Percentiles rank a stretch among this genome's conserved stretches.
Conservation (phyloP, 2,113 vertebrate genomes). For the Thalassoma bifasciatum region DNA sequence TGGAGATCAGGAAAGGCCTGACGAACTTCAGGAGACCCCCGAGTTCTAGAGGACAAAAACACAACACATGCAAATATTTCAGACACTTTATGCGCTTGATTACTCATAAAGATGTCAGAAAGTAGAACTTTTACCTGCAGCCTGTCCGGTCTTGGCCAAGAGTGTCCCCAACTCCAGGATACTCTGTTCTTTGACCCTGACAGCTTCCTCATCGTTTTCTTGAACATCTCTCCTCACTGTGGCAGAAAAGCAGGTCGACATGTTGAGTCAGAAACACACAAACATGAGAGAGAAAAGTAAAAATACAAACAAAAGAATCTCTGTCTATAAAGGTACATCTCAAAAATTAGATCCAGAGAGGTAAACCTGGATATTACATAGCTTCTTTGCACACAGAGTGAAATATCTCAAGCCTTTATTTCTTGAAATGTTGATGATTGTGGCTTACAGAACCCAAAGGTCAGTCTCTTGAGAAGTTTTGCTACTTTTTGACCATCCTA, state of each 20-base stretch:
- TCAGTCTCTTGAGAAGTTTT: no score
- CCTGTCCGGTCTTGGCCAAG: slow-evolving; percentile 97
- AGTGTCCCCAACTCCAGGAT: slow-evolving; percentile 96
- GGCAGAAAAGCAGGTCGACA: slow-evolving; percentile 12
- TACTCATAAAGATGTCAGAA: background rate
- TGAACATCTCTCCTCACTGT: slow-evolving; percentile 97
- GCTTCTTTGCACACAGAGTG: no score
- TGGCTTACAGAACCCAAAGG: no score
- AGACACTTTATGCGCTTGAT: background rate
- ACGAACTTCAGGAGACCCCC: slow-evolving; percentile 98
- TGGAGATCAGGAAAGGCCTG: slow-evolving; percentile 96
- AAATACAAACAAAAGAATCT: no score
- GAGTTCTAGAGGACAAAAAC: slow-evolving; percentile 84
- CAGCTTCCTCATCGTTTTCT: slow-evolving; percentile 96
- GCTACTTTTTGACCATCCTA: no score
- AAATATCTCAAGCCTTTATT: no score
- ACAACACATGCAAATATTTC: background rate
- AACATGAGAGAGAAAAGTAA: no score
- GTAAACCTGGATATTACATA: no score
- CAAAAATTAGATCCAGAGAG: no score
- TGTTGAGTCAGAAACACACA: no score
- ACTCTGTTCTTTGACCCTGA: slow-evolving; percentile 99
- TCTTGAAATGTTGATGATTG: no score
- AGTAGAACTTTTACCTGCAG: slow-evolving; percentile 86
- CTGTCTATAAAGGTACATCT: no score